Base-by-base conservation (phyloP, 2,888 invertebrate genomes). In the Pterostichus madidus region DNA sequence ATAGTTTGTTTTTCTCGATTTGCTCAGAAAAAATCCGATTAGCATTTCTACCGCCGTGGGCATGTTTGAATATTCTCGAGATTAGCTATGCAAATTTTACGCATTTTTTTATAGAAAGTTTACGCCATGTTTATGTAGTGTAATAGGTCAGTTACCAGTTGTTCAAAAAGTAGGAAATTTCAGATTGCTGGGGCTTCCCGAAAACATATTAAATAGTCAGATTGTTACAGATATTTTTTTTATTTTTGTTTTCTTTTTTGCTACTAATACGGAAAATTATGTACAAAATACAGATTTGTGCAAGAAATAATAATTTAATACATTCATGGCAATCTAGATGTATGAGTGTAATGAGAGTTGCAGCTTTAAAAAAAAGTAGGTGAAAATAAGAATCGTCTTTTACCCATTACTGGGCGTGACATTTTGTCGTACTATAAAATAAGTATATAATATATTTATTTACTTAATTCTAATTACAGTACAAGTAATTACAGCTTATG, bases 51-150 rank as follows among this genome's bases (percentile, higher is more conserved):
- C 24, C 56, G 75, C 81, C 59, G n/a, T 4, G 39, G 49, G 81
- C 81, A 15, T 31, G n/a, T 81, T 46, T 75, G 81, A 75, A 81
- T 81, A 80, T 80, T 68, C 39, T 73, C 75, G 24, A n/a, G 39
- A 56, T 52, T 53, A 73, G 56, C 15, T 75, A 81, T 81, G 81
- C 75, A 59, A 75, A 81, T 81, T 31, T 71, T 56, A 7, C 5
- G 8, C 8, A 15, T 71, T 53, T 73, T 75, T 61, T 46, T 15
- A 8, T 46, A 75, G 56, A 75, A 81, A 75, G 61, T 80, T 44
- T 52, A 15, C 10, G 46, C 46, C 17, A 11, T 13, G 13, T 31
- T 7, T 39, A n/a, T n/a, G 6, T 7, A 56, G 17, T 75, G 75
- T 75, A 15, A 73, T 59, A 56, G 73, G 80, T 80, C 73, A 80